These are phyloP conservation scores for Lipophrys pholis DNA, from an alignment of 2,113 vertebrate species.

Conservation along the genomic window DNA sequence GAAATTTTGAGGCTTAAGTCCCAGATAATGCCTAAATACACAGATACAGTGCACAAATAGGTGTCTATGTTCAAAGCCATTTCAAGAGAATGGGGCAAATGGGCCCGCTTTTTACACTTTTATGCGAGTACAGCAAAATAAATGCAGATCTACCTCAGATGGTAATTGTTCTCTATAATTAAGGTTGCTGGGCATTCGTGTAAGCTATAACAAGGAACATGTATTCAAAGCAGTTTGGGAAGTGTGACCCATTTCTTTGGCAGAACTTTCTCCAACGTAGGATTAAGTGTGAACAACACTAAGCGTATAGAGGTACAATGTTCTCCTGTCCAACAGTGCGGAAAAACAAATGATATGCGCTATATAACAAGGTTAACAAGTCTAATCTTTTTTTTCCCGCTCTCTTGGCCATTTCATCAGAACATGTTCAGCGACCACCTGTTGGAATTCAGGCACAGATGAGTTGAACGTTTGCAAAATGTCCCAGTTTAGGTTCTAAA, in stretches of 20 bases:
- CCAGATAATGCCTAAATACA: constrained; percentile 2
- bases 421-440: constrained; percentile 53
- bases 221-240: constrained; percentile 18
- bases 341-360: constrained; percentile 5
- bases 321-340: neutral
- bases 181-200: constrained; percentile 28
- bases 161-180: constrained; percentile 43
- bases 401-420: constrained; percentile 28
- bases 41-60: constrained; percentile 4
- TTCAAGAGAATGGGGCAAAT: constrained; percentile 5
- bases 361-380: neutral
- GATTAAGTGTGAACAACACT: neutral
- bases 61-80: constrained; percentile 38
- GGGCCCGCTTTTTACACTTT: constrained; percentile 15
- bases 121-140: constrained; percentile 16
- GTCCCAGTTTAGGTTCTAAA: constrained; percentile 34
- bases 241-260: constrained; percentile 2
- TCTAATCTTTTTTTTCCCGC: neutral
- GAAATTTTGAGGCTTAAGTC: constrained; percentile 9
- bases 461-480: constrained; percentile 40
- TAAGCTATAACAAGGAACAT: constrained; percentile 26
- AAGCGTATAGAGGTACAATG: neutral
- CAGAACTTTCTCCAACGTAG: neutral
- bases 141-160: constrained; percentile 6
- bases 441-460: constrained; percentile 48